These are phyloP conservation scores for Lasioglossum lativentre DNA, from an alignment of 2,888 invertebrate species.

Conservation along the genomic window DNA sequence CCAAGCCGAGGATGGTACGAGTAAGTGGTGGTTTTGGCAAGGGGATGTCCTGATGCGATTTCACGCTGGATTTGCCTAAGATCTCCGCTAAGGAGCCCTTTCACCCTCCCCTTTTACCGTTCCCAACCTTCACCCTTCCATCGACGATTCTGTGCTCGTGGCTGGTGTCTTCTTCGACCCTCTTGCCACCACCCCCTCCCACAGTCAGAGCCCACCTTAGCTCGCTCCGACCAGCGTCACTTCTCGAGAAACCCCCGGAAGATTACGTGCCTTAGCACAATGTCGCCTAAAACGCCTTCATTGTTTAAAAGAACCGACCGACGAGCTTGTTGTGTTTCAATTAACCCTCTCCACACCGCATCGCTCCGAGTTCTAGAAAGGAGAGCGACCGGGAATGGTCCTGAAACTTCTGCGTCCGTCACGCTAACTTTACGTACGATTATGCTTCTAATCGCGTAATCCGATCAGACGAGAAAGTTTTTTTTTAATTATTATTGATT, in stretches of 20 bases:
- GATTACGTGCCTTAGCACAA: slow-evolving; percentile 74
- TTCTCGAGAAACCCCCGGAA: slow-evolving; percentile 63
- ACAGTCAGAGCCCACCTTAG: slow-evolving; percentile 25
- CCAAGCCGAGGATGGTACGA: slow-evolving; percentile 75
- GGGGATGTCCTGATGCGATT: slow-evolving; percentile 87
- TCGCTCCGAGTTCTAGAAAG: neutral
- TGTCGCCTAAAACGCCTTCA: slow-evolving; percentile 71
- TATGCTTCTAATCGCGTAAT: neutral
- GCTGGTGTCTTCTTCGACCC: slow-evolving; percentile 65
- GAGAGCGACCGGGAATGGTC: neutral
- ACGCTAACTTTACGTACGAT: neutral
- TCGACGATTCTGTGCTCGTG: slow-evolving; percentile 69
- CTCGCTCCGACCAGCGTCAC: slow-evolving; percentile 57
- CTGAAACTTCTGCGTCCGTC: neutral
- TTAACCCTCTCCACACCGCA: slow-evolving; percentile 48
- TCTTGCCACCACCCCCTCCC: slow-evolving; percentile 46
- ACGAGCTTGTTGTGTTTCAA: slow-evolving; percentile 59
- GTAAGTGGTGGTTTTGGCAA: slow-evolving; percentile 84
- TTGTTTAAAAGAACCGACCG: slow-evolving; percentile 69
- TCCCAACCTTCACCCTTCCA: slow-evolving; percentile 71
- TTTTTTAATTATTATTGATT: no score
- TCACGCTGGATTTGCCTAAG: slow-evolving; percentile 89
- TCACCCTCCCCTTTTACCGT: slow-evolving; percentile 77
- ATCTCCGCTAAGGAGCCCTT: slow-evolving; percentile 86
- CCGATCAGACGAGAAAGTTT: neutral